These are phyloP conservation scores for Halcyon badia DNA, from an alignment of 2,797 vertebrate genomes.

Conservation along the genomic window DNA sequence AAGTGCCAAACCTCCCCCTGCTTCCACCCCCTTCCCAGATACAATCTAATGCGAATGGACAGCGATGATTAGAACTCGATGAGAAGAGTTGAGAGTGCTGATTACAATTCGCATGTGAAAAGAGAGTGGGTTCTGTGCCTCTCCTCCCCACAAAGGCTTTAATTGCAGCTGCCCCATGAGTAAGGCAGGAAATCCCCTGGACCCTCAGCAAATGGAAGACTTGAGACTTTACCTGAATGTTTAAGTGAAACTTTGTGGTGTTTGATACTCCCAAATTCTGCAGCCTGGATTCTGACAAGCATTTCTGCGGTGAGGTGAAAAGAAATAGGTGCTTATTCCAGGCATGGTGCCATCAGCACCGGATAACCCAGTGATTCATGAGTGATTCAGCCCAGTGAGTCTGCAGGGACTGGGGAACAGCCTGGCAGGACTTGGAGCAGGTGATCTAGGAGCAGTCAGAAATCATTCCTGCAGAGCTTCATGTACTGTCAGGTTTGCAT, in stretches of 20 bases:
- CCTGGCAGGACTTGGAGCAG: neutral
- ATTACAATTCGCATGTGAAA: neutral
- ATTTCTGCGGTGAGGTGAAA: neutral
- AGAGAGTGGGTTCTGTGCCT: neutral
- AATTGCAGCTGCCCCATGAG: neutral
- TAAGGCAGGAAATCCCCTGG: neutral
- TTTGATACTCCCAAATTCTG: neutral
- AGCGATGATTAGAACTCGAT: neutral
- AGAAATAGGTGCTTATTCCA: neutral
- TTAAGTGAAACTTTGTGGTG: neutral
- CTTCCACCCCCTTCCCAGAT: neutral
- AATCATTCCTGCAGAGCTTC: neutral
- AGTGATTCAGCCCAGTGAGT: neutral
- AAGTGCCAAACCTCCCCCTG: neutral
- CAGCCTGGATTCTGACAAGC: neutral
- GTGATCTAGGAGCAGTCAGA: neutral
- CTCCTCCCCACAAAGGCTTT: neutral
- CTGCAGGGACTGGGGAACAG: neutral
- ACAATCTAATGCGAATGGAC: neutral
- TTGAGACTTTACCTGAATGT: neutral
- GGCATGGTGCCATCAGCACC: neutral
- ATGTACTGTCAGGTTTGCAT: neutral
- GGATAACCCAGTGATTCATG: neutral
- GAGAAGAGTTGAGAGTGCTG: neutral
- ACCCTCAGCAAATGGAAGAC: neutral